These are phyloP conservation scores for Plebejus argus DNA, from an alignment of 2,888 invertebrate species.

Conservation along the genomic window DNA sequence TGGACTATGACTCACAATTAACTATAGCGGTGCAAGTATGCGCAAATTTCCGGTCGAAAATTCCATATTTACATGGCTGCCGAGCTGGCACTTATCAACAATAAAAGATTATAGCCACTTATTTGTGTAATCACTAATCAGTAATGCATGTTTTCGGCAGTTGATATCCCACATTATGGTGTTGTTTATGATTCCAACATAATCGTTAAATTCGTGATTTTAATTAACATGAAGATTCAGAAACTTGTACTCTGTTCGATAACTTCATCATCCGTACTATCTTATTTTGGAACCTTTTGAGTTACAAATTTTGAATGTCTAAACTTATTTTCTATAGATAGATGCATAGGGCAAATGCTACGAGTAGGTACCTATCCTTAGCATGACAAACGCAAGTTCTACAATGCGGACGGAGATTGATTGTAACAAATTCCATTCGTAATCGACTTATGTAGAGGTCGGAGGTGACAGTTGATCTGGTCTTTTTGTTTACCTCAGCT, in stretches of 20 bases:
- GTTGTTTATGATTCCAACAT: conserved; percentile 11
- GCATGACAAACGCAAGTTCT: neutral
- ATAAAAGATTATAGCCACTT: conserved; percentile 1
- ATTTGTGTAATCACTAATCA: neutral
- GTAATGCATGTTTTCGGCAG: neutral
- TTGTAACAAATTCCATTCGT: conserved; percentile 15
- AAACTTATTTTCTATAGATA: neutral
- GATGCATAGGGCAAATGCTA: neutral
- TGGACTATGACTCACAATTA: conserved; percentile 47
- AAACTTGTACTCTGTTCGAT: neutral
- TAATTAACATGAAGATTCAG: neutral
- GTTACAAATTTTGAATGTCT: neutral
- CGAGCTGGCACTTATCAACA: conserved; percentile 24
- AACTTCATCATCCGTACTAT: neutral
- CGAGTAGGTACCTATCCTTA: neutral
- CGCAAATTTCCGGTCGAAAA: conserved; percentile 55
- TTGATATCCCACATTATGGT: neutral
- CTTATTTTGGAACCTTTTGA: neutral
- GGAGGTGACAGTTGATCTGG: conserved; percentile 48
- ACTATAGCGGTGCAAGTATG: conserved; percentile 53
- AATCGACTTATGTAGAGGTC: conserved; percentile 33
- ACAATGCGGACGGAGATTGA: conserved; percentile 30
- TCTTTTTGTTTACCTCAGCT: conserved; percentile 66
- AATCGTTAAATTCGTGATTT: neutral
- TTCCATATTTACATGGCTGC: conserved; percentile 43